These are phyloP conservation scores for Seriola quinqueradiata DNA, from an alignment of 2,113 vertebrate genomes.

Conservation along the genomic window DNA sequence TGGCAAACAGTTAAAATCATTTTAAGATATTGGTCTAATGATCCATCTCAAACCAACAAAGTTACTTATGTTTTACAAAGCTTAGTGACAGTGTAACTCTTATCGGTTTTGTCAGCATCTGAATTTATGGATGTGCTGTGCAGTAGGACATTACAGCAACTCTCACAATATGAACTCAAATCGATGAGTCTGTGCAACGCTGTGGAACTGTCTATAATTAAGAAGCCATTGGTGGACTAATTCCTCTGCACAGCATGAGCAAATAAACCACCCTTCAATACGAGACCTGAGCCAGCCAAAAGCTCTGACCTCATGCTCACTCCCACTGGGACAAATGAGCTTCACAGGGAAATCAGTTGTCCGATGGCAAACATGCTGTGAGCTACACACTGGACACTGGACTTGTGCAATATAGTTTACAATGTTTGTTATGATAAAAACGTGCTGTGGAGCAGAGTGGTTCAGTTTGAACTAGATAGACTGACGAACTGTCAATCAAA, in stretches of 20 bases:
- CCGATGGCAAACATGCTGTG: constrained; percentile 6
- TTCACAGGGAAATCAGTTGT: constrained; percentile 24
- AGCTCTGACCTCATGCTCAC: constrained; percentile 26
- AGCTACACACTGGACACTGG: not conserved
- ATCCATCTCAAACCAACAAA: not conserved
- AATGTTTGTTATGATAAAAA: not conserved
- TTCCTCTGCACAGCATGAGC: constrained; percentile 17
- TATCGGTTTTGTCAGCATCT: not conserved
- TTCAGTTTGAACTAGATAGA: not conserved
- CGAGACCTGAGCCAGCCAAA: constrained; percentile 1
- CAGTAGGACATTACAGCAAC: not conserved
- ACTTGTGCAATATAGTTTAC: constrained; percentile 9
- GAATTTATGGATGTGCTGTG: not conserved
- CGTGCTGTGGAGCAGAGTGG: not conserved
- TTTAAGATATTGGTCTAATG: not conserved
- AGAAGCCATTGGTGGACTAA: constrained; percentile 29
- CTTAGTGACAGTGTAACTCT: not conserved
- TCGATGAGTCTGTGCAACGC: constrained; percentile 5
- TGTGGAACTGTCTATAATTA: constrained; percentile 26
- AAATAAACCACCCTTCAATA: constrained; percentile 47
- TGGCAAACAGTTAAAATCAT: not conserved
- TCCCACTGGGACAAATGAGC: constrained; percentile 15
- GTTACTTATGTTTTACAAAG: not conserved
- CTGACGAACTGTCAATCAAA: not conserved
- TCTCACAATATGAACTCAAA: constrained; percentile 3